Percentiles rank a stretch among this genome's conserved stretches.
phyloP scores from a whole-genome alignment of 2,888 invertebrate genomes.

The Pyrgus malvae region DNA sequence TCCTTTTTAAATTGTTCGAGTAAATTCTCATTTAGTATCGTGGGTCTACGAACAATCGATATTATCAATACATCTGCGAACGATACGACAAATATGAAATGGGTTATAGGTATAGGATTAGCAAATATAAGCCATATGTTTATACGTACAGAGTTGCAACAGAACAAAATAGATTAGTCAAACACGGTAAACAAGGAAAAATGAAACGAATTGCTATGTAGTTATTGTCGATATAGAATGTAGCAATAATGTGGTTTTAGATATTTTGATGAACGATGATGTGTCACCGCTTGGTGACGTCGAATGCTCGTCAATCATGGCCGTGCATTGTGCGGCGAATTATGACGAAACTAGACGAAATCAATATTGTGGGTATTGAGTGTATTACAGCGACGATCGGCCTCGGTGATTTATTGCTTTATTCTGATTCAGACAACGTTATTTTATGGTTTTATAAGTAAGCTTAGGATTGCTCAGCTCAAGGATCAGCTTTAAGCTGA shows the following conservation, averaged over 20 bases:
- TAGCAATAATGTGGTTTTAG: background rate
- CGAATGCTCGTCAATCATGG: conserved; percentile 11
- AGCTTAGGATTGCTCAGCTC: no score
- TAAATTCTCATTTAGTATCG: no score
- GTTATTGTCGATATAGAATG: background rate
- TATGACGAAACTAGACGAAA: conserved; percentile 3
- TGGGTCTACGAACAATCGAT: conserved; percentile 24
- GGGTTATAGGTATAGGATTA: background rate
- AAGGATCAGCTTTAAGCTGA: background rate
- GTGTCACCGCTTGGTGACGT: conserved; percentile 7
- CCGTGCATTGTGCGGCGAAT: background rate
- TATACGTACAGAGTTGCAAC: background rate
- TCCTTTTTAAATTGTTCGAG: no score
- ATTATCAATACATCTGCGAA: conserved; percentile 31
- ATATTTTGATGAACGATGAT: conserved; percentile 9
- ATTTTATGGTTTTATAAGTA: no score
- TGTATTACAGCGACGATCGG: conserved; percentile 4
- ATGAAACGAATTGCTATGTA: background rate
- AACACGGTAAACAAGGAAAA: background rate
- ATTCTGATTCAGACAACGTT: background rate
- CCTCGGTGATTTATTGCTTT: conserved; percentile 1
- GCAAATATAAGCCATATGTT: background rate
- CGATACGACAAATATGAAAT: conserved; percentile 16
- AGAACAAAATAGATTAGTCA: background rate
- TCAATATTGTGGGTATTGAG: conserved; percentile 6